Percentiles rank a stretch among this genome's conserved stretches.
These are phyloP conservation scores for Chaetops frenatus DNA, from an alignment of 2,113 vertebrate genomes.

Conservation along the genomic window DNA sequence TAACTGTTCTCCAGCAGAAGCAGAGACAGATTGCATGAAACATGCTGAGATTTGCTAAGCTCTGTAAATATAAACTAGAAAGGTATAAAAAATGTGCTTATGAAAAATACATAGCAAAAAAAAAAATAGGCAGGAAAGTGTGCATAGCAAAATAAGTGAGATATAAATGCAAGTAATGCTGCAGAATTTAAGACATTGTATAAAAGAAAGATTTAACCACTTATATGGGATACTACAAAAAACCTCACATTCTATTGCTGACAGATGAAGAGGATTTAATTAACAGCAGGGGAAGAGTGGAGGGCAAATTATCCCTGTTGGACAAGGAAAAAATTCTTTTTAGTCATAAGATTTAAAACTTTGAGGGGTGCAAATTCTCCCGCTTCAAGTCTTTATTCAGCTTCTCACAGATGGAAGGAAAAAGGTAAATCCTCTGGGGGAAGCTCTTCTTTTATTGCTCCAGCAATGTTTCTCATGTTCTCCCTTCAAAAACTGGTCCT, in stretches of 20 bases:
- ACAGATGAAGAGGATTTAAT: conserved; percentile 28
- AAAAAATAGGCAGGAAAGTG: background rate
- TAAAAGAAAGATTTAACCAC: conserved; percentile 15
- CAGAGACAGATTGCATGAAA: background rate
- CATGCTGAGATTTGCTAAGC: background rate
- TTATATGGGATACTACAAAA: background rate
- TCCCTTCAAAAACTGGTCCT: background rate
- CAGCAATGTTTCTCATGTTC: background rate
- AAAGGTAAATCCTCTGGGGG: background rate
- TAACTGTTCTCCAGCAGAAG: background rate
- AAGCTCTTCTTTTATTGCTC: background rate
- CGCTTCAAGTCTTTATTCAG: background rate
- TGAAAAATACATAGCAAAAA: background rate
- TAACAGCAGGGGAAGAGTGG: background rate
- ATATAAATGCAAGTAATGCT: background rate
- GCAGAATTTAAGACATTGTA: background rate
- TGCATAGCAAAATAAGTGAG: background rate
- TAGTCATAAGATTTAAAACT: background rate
- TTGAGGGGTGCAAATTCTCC: background rate
- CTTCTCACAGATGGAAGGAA: background rate
- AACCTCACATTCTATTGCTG: background rate
- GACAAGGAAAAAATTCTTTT: background rate
- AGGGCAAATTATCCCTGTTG: background rate
- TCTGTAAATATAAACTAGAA: background rate
- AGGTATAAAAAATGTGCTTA: background rate